Evolutionary conservation across 2,797 vertebrate species (phyloP), one percentile per base, ranked within the genome.

Genomic region (Rhynchonycteris naso): DNA sequence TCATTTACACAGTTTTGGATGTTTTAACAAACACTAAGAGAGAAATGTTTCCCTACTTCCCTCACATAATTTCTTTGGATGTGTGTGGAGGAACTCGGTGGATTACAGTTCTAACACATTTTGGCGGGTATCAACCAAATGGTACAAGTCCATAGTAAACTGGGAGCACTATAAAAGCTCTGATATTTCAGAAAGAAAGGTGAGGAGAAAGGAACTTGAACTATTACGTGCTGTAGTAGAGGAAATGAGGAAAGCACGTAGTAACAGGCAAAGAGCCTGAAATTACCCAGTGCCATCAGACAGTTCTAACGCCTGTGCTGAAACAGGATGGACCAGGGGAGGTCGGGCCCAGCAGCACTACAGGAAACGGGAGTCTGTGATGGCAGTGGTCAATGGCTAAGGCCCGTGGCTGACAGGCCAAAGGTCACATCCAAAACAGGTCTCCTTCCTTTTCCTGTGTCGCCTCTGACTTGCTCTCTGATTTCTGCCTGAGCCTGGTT

Each of bases 161-260:
- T 26, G 7, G 30, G 6, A 80, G 21, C 2, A 43, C 12, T 6
- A 11, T 15, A 43, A 26, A 79, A 74, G 11, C 38, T 68, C 12
- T 61, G 22, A 3, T 35, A 43, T 28, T 82, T 96, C n/a, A 43
- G 30, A 88, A 88, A 74, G 63, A 75, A 82, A 76, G 12, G 9
- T 58, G 9, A 80, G 19, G 10, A 5, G 10, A 5, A 35, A 71
- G 9, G 28, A 56, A 24, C 15, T 12, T 18, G n/a, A 12, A 52
- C 7, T 66, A 10, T 50, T 11, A 24, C 15, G 13, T 83, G 12
- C 43, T 52, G 28, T 19, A 50, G 3, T 50, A 15, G 9, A 50
- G 59, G 1, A 69, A 58, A 26, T 14, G 7, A 79, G 12, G 2
- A 43, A 43, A 43, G 43, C 43, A 43, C 43, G 43, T 43, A 43